Evolutionary conservation across 23 tunicate genomes (phyloP).

Genomic region (Botrylloides violaceus): DNA sequence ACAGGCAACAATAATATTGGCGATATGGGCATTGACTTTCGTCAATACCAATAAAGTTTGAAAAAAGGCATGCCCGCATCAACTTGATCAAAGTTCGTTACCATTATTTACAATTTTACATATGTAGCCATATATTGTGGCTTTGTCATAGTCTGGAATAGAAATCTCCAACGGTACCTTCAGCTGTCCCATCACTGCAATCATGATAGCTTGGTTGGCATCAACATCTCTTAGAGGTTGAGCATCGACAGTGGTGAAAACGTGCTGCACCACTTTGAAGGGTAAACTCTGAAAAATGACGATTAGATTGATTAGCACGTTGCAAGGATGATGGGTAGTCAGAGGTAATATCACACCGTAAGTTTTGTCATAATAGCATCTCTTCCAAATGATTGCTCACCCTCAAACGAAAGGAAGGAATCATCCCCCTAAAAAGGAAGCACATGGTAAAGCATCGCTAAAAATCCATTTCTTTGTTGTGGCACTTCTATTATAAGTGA

Average conservation of each 20-base stretch:
- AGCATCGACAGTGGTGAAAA: slow-evolving; percentile 47
- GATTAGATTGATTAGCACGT: neutral
- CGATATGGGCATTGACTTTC: neutral
- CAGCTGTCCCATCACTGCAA: slow-evolving; percentile 48
- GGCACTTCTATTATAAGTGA: no score
- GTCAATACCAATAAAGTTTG: no score
- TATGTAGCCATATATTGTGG: no score
- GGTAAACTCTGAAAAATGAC: slow-evolving; percentile 29
- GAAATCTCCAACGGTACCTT: slow-evolving; percentile 42
- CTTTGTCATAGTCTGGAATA: neutral
- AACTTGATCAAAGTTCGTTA: no score
- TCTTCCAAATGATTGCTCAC: slow-evolving; percentile 23
- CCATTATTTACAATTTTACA: no score
- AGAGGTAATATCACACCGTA: no score
- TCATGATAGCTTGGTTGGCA: slow-evolving; percentile 17
- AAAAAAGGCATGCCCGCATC: no score
- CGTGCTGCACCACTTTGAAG: slow-evolving; percentile 42
- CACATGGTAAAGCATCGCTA: no score
- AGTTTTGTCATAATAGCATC: slow-evolving; percentile 35
- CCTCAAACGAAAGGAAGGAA: slow-evolving; percentile 58
- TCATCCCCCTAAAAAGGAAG: slow-evolving; percentile 33
- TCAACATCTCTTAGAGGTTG: slow-evolving; percentile 51
- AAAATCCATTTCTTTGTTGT: no score
- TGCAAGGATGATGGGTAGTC: no score
- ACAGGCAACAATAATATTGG: neutral